Conservation (phyloP, 2,888 invertebrate species). For the Rhingia campestris region DNA sequence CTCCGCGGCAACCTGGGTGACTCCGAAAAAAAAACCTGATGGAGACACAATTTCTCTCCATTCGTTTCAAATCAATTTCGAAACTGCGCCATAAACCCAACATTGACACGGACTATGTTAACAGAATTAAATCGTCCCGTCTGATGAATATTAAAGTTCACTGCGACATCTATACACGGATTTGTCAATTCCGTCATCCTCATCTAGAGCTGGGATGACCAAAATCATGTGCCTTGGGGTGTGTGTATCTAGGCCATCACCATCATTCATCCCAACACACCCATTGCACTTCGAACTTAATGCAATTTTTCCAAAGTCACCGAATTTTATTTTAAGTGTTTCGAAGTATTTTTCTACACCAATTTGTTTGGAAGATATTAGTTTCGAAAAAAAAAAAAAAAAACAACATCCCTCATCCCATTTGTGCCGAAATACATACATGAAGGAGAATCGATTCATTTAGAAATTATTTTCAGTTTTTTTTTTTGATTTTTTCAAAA, state of each 20-base stretch:
- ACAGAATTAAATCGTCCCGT: conserved; percentile 46
- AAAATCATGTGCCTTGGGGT: neutral
- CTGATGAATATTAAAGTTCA: conserved; percentile 43
- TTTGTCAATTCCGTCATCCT: neutral
- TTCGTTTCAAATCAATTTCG: conserved; percentile 22
- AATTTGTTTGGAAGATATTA: conserved; percentile 60
- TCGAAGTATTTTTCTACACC: conserved; percentile 31
- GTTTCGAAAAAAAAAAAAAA: neutral
- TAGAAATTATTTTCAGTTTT: conserved; percentile 44
- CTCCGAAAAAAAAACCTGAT: no score
- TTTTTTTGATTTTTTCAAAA: neutral
- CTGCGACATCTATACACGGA: neutral
- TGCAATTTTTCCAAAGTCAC: conserved; percentile 41
- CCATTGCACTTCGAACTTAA: conserved; percentile 39
- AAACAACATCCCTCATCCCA: conserved; percentile 26
- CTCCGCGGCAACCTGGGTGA: no score
- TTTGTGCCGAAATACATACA: neutral
- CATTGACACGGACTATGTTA: conserved; percentile 42
- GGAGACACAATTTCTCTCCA: no score
- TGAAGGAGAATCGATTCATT: neutral
- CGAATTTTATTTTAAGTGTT: conserved; percentile 33
- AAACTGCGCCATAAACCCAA: conserved; percentile 3
- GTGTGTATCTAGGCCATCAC: conserved; percentile 29
- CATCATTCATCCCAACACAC: neutral
- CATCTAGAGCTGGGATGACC: neutral